phyloP scores from a whole-genome alignment of 2,888 invertebrate genomes.

The Aspidiotus destructor region DNA sequence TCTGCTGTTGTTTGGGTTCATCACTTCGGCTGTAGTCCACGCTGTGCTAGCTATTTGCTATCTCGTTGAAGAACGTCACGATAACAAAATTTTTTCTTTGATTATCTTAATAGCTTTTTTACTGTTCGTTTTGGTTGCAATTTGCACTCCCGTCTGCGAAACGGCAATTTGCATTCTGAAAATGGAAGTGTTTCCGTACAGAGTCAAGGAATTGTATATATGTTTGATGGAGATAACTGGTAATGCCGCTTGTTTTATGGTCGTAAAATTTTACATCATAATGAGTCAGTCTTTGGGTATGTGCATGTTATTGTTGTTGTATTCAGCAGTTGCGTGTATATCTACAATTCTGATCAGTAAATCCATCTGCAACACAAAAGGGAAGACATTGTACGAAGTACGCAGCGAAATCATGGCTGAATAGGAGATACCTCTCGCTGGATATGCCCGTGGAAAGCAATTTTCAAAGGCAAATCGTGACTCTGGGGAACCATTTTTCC shows the following conservation, averaged over 20 bases:
- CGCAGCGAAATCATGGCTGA: neutral
- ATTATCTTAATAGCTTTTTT: neutral
- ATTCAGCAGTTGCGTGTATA: neutral
- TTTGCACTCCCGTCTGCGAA: neutral
- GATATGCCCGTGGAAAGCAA: no score
- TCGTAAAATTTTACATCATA: neutral
- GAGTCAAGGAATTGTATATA: constrained; percentile 4
- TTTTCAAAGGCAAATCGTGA: no score
- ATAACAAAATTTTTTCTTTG: neutral
- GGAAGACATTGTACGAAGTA: neutral
- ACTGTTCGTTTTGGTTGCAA: neutral
- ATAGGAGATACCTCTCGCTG: no score
- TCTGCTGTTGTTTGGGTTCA: neutral
- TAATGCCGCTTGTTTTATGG: neutral
- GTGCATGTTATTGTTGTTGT: neutral
- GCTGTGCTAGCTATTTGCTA: neutral
- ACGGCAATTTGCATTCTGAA: neutral
- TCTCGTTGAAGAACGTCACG: neutral
- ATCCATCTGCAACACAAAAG: neutral
- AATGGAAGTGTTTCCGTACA: neutral
- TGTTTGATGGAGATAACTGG: neutral
- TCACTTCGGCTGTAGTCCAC: neutral
- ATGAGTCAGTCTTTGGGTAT: neutral
- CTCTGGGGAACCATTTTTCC: no score
- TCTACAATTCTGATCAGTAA: neutral